A percentile compares a stretch with the other conserved stretches of the same genome.
Evolutionary conservation across 2,888 invertebrate genomes (phyloP).

Genomic region (Eurytoma californica): DNA sequence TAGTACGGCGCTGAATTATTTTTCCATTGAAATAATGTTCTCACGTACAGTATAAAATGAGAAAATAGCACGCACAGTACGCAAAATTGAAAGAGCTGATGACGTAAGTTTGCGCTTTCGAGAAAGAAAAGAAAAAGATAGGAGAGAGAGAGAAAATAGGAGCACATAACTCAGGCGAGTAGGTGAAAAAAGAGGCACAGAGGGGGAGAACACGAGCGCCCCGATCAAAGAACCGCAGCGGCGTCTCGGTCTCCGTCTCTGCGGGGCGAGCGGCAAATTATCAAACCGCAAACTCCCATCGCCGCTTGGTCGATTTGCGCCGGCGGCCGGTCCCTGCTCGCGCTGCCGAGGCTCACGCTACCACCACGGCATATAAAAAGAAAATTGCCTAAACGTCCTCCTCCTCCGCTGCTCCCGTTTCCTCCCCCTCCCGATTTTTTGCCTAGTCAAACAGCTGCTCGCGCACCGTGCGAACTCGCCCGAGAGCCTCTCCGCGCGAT

Average conservation of each 20-base stretch:
- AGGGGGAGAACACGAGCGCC: conserved; percentile 15
- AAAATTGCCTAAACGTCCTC: conserved; percentile 49
- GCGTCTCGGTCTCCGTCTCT: conserved; percentile 2
- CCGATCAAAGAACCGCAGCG: conserved; percentile 32
- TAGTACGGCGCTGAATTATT: too few relatives aligned
- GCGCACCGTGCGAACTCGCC: neutral
- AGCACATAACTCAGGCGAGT: neutral
- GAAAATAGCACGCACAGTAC: too few relatives aligned
- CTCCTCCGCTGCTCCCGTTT: conserved; percentile 1
- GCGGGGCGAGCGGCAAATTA: conserved; percentile 42
- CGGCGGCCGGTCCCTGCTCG: conserved; percentile 18
- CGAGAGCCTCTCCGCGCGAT: neutral
- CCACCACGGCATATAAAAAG: conserved; percentile 27
- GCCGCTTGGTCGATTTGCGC: neutral
- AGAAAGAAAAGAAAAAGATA: neutral
- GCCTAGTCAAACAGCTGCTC: conserved; percentile 11
- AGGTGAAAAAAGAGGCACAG: too few relatives aligned
- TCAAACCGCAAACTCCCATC: conserved; percentile 54
- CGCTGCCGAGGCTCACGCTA: conserved; percentile 13
- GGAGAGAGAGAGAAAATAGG: neutral
- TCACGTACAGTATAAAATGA: too few relatives aligned
- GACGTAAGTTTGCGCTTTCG: too few relatives aligned
- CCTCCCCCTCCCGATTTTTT: neutral
- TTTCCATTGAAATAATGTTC: too few relatives aligned
- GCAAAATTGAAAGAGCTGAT: too few relatives aligned